Conservation (phyloP, 2,888 invertebrate species). For the Imbricaverruca yamaguchii region DNA sequence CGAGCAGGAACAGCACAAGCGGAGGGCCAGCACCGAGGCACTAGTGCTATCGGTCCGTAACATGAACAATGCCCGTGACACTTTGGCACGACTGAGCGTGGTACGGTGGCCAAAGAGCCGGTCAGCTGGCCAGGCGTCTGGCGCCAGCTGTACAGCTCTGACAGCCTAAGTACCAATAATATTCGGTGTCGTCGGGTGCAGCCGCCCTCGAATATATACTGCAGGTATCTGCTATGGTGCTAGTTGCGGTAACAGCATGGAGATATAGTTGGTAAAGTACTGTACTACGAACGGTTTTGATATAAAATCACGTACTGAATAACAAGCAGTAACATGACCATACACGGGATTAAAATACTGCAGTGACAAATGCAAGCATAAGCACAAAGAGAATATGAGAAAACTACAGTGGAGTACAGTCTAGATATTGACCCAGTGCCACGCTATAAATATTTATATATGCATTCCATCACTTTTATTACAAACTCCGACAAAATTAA, state of each 20-base stretch:
- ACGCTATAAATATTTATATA: not conserved
- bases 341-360: constrained; percentile 16
- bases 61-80: not conserved
- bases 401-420: constrained; percentile 15
- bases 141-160: not conserved
- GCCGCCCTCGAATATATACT: not conserved
- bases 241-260: not conserved
- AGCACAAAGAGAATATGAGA: constrained; percentile 13
- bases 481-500: constrained; percentile 2
- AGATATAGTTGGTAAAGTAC: not conserved
- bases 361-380: constrained; percentile 11
- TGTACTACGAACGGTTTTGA: constrained; percentile 6
- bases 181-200: not conserved
- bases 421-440: constrained; percentile 1
- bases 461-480: not conserved
- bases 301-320: constrained; percentile 14
- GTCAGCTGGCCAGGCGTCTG: not conserved
- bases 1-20: too few relatives aligned
- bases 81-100: constrained; percentile 19
- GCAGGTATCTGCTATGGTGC: not conserved
- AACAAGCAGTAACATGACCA: not conserved
- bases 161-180: not conserved
- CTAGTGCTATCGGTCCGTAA: constrained; percentile 11
- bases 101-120: not conserved
- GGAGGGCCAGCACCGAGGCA: not conserved